These are phyloP conservation scores for Amyelois transitella DNA, from an alignment of 1,140 invertebrate genomes.

Conservation along the genomic window DNA sequence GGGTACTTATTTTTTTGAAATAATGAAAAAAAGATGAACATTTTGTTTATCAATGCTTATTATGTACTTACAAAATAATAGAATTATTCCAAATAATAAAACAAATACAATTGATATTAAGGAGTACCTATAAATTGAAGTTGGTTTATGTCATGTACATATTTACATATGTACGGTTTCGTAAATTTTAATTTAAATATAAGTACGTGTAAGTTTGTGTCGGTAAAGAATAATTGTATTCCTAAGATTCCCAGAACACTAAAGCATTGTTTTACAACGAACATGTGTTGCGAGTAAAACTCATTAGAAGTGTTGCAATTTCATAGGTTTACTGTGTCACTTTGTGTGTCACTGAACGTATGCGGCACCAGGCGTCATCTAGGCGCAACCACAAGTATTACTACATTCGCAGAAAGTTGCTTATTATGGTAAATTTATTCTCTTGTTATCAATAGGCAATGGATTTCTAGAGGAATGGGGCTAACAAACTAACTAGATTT, in stretches of 20 bases:
- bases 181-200: no score
- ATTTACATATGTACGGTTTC: no score
- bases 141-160: no score
- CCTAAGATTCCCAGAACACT: constrained; percentile 39
- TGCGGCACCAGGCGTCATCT: background rate
- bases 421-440: background rate
- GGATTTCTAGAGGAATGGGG: no score
- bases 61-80: no score
- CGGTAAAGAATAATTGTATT: constrained; percentile 32
- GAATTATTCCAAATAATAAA: no score
- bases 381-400: background rate
- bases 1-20: no score
- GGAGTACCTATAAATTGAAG: no score
- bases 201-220: background rate
- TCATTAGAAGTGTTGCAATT: constrained; percentile 37
- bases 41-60: no score
- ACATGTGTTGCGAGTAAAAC: constrained; percentile 42
- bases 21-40: no score
- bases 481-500: no score
- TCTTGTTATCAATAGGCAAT: background rate
- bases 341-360: constrained; percentile 15
- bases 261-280: constrained; percentile 37
- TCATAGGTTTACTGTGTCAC: constrained; percentile 13
- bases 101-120: no score
- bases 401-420: background rate